These are phyloP conservation scores for Notoglanidium macrostoma DNA, from an alignment of 2,797 vertebrate species.

Conservation along the genomic window DNA sequence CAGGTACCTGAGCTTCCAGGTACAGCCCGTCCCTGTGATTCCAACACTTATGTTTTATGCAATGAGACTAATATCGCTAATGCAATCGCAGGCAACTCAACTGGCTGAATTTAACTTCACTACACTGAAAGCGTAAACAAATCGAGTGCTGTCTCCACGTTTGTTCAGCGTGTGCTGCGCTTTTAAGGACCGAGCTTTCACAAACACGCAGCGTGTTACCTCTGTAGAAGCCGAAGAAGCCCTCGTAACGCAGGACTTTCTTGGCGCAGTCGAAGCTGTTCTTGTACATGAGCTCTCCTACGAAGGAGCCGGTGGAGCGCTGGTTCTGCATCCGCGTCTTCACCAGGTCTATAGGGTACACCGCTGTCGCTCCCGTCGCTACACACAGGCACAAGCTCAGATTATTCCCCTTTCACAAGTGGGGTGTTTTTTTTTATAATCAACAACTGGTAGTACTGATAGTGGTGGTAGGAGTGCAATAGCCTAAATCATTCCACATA, in stretches of 20 bases:
- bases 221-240: constrained; percentile 96
- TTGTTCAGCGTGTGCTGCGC: not conserved
- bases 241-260: constrained; percentile 97
- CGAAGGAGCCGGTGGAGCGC: constrained; percentile 88
- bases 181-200: not conserved
- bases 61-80: not conserved
- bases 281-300: constrained; percentile 98
- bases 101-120: not conserved
- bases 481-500: not conserved
- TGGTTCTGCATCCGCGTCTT: constrained; percentile 99
- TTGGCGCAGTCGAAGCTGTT: constrained; percentile 99
- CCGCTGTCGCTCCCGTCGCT: constrained; percentile 97
- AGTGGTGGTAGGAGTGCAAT: not conserved
- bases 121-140: not conserved
- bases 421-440: too few relatives aligned
- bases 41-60: not conserved
- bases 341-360: constrained; percentile 97
- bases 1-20: not conserved
- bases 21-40: not conserved
- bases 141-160: not conserved
- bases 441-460: not conserved
- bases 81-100: too few relatives aligned
- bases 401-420: not conserved
- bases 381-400: constrained; percentile 14
- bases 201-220: constrained; percentile 68